phyloP scores from a whole-genome alignment of 2,797 vertebrate genomes.

The Gymnothorax javanicus region DNA sequence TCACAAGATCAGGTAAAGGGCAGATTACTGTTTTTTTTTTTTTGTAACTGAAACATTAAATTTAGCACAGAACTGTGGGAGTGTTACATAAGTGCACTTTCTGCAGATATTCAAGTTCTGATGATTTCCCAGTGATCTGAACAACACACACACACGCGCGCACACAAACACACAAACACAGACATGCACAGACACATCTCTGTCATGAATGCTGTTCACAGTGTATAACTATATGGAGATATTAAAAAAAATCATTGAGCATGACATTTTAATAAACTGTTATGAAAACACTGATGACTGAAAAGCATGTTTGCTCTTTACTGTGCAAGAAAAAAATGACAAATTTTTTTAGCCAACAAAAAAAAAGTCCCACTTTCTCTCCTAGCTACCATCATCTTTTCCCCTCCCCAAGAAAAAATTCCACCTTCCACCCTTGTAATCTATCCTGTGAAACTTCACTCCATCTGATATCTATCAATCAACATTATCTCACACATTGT shows the following conservation, averaged over 20 bases:
- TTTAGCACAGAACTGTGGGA: neutral
- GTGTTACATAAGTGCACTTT: neutral
- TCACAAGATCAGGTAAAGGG: neutral
- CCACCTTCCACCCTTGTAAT: neutral
- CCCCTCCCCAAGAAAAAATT: neutral
- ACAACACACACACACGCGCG: neutral
- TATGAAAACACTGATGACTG: neutral
- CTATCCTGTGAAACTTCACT: neutral
- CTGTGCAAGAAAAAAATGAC: neutral
- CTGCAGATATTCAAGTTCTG: constrained; percentile 12
- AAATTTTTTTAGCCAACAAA: neutral
- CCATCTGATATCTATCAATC: constrained; percentile 3
- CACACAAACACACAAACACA: too few species aligned
- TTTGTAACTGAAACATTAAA: neutral
- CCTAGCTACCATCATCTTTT: neutral
- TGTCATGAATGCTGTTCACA: neutral
- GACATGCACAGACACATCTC: neutral
- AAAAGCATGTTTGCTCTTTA: neutral
- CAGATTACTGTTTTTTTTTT: neutral
- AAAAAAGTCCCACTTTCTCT: neutral
- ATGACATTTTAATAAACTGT: constrained; percentile 12
- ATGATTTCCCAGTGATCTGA: constrained; percentile 14
- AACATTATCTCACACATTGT: neutral
- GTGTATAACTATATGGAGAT: neutral
- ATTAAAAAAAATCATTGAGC: constrained; percentile 13